A percentile compares a stretch with the other conserved stretches of the same genome.
Evolutionary conservation across 1,140 invertebrate species (phyloP).

Genomic region (Apis florea): DNA sequence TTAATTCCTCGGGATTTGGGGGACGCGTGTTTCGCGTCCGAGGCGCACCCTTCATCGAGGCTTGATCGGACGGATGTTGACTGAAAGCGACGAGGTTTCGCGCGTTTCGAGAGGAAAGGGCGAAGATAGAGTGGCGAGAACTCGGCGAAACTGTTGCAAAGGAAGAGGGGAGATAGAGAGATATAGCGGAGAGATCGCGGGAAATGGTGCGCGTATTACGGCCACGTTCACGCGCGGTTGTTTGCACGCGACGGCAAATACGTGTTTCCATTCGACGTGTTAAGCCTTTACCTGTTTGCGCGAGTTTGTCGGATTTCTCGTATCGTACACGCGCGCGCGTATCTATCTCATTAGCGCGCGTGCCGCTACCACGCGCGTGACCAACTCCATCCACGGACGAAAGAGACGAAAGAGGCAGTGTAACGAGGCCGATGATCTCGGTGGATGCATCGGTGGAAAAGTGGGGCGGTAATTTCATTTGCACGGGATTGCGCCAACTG

Average conservation of each 20-base stretch:
- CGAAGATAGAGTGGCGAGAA: not conserved
- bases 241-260: conserved; percentile 66
- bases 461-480: conserved; percentile 63
- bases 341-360: not conserved
- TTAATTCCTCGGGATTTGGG: conserved; percentile 17
- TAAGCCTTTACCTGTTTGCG: conserved; percentile 53
- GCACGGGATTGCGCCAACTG: conserved; percentile 37
- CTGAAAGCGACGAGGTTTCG: not conserved
- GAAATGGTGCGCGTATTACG: conserved; percentile 49
- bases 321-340: not conserved
- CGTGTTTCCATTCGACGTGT: conserved; percentile 66
- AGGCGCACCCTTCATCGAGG: conserved; percentile 37
- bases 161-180: not conserved
- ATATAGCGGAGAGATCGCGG: conserved; percentile 26
- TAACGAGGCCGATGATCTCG: conserved; percentile 45
- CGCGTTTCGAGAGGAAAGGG: not conserved
- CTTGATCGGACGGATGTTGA: conserved; percentile 36
- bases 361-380: conserved; percentile 24
- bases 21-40: conserved; percentile 20
- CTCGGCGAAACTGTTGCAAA: not conserved
- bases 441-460: conserved; percentile 30
- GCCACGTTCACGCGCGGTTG: conserved; percentile 55
- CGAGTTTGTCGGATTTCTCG: conserved; percentile 30
- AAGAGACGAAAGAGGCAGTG: conserved; percentile 18
- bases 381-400: not conserved